Percentiles rank a stretch among this genome's conserved stretches.
Evolutionary conservation across 2,888 invertebrate species (phyloP).

Genomic region (Schizaphis graminum): DNA sequence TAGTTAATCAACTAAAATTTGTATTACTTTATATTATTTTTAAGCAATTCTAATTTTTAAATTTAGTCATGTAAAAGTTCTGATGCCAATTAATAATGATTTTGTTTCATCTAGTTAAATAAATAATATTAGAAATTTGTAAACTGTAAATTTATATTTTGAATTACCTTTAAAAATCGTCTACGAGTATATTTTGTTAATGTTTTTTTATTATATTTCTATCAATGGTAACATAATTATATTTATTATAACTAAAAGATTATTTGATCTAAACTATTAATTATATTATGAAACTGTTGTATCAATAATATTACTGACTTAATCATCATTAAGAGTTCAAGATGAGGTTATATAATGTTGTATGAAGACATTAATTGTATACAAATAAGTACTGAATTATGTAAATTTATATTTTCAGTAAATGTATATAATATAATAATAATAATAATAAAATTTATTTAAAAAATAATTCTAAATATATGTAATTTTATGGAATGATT

Average conservation of each 20-base stretch:
- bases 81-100: neutral
- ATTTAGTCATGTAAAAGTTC: neutral
- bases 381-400: neutral
- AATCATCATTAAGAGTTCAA: neutral
- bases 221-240: neutral
- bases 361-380: slow-evolving; percentile 2
- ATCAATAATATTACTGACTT: no score
- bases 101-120: neutral
- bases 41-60: neutral
- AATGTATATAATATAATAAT: no score
- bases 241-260: neutral
- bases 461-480: neutral
- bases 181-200: neutral
- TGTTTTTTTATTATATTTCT: neutral
- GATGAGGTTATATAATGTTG: neutral
- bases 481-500: neutral
- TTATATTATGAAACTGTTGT: neutral
- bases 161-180: neutral
- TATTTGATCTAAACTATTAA: neutral
- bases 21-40: neutral
- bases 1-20: neutral
- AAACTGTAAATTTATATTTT: neutral
- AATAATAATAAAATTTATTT: no score
- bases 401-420: slow-evolving; percentile 24
- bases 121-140: neutral